Conservation (phyloP, 2,113 vertebrate genomes). For the Sisor rabdophorus region DNA sequence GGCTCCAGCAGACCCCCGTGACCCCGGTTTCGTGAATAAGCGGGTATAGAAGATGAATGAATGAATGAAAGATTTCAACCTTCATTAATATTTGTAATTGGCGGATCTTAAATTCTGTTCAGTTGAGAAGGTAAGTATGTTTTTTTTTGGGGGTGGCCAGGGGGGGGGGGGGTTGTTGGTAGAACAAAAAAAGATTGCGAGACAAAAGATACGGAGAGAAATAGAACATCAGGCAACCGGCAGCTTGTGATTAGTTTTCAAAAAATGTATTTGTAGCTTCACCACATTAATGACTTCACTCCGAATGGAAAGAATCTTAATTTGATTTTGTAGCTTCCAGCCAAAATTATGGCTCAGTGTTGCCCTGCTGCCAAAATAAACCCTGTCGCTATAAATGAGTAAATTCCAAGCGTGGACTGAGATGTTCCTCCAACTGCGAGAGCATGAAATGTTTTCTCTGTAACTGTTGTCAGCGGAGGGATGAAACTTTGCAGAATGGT, state of each 20-base stretch:
- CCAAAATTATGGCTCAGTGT: not conserved
- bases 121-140: not conserved
- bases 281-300: not conserved
- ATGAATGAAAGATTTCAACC: no score
- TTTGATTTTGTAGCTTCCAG: not conserved
- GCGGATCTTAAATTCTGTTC: not conserved
- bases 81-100: no score
- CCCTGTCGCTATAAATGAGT: not conserved
- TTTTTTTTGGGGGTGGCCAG: not conserved
- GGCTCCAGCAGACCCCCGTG: no score
- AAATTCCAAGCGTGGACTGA: not conserved
- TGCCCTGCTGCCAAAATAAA: not conserved
- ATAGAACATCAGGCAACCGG: not conserved
- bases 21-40: no score
- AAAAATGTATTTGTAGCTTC: not conserved
- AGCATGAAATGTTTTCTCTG: no score
- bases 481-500: not conserved
- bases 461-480: not conserved
- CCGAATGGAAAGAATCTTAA: slow-evolving; percentile 16
- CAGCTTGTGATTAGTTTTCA: not conserved
- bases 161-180: no score
- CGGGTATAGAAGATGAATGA: no score
- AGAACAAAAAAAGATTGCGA: not conserved
- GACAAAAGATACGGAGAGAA: not conserved
- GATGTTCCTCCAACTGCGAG: not conserved